A percentile compares a stretch with the other conserved stretches of the same genome.
phyloP scores from a whole-genome alignment of 2,888 invertebrate genomes.

The Malthinus seriepunctatus region DNA sequence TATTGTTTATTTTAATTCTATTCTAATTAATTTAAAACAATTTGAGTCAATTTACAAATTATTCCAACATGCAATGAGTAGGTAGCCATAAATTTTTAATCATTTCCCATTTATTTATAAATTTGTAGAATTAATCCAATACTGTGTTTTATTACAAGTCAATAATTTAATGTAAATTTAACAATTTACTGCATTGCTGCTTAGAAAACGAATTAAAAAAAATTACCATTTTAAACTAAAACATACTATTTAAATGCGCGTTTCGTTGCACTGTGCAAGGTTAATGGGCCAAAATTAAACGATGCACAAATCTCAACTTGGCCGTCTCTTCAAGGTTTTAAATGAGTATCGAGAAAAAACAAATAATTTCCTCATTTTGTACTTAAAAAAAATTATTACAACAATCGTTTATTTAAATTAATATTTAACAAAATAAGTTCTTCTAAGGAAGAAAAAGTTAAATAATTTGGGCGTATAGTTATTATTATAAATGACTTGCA shows the following conservation, averaged over 20 bases:
- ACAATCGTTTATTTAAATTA: background rate
- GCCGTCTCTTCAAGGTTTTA: background rate
- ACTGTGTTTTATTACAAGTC: too few relatives aligned
- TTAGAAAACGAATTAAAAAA: background rate
- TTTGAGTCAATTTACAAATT: too few relatives aligned
- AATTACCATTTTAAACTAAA: background rate
- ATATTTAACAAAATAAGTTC: background rate
- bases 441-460: conserved; percentile 1
- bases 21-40: too few relatives aligned
- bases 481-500: conserved; percentile 5
- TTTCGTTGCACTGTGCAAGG: conserved; percentile 4
- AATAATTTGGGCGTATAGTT: conserved; percentile 1
- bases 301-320: conserved; percentile 1
- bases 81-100: too few relatives aligned
- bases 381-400: too few relatives aligned
- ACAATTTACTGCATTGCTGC: too few relatives aligned
- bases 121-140: too few relatives aligned
- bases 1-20: too few relatives aligned
- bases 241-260: background rate
- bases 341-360: background rate
- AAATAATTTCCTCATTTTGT: too few relatives aligned
- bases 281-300: conserved; percentile 4
- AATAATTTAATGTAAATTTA: too few relatives aligned
- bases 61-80: too few relatives aligned
- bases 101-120: too few relatives aligned